Evolutionary conservation across 2,797 vertebrate species (phyloP), one percentile per base, ranked within the genome.

Genomic region (Myotis myotis): DNA sequence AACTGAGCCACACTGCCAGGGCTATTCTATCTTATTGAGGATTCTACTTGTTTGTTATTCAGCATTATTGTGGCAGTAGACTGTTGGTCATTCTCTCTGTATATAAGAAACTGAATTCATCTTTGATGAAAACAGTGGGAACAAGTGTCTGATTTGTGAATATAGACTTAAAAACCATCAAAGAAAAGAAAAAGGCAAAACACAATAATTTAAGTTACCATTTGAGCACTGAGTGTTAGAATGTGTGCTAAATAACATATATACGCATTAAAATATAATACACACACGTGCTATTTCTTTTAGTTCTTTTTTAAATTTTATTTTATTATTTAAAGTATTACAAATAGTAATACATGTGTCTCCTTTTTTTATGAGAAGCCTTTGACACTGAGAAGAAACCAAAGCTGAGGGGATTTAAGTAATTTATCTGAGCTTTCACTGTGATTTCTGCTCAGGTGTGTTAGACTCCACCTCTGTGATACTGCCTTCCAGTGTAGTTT

Each of bases 21-120:
- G 17, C 19, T 68, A 36, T 20, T 68, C 64, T n/a, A n/a, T 53
- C 19, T 83, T 15, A 76, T 68, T 68, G n/a, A 55, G 49, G 2
- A 75, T 78, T 94, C 92, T 66, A 68, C 23, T 80, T 62, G 8
- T 16, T 86, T 36, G 1, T 80, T 94, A 38, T 6, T 66, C 8
- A 66, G 5, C 2, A 49, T 80, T 87, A 51, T 38, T 41, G 6
- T 84, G n/a, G 8, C 23, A 83, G 78, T 62, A 62, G 51, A 51
- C 44, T 62, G 64, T 28, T 87, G 25, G 5, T 44, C 25, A 57
- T 76, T 91, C 41, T 89, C 36, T 79, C 6, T 53, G 3, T 49
- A 81, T 78, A 30, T 76, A 62, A 97, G 83, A 96, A 74, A 92
- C 2, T 8, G 44, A 80, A 76, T 19, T n/a, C 3, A 84, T 78